phyloP scores from a whole-genome alignment of 2,888 invertebrate genomes.

The Germaria angustata region DNA sequence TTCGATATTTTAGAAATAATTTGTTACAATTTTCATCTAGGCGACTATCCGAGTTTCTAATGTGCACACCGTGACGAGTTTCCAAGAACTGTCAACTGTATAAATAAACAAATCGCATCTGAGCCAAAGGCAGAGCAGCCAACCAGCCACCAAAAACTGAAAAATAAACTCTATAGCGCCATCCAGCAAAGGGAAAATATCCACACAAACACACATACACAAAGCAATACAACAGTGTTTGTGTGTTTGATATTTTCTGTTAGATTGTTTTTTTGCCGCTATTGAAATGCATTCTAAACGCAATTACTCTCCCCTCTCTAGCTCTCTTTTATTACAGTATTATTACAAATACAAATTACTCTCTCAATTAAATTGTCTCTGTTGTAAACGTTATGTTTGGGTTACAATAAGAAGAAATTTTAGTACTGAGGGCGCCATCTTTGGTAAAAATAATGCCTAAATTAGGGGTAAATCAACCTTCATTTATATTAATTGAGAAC shows the following conservation, averaged over 20 bases:
- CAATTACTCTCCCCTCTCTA: constrained; percentile 22
- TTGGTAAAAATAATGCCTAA: neutral
- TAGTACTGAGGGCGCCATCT: constrained; percentile 8
- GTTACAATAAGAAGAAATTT: neutral
- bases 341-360: neutral
- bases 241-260: neutral
- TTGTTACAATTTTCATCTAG: neutral
- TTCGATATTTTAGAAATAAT: constrained; percentile 40
- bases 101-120: constrained; percentile 73
- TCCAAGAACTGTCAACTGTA: constrained; percentile 78
- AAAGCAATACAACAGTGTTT: neutral
- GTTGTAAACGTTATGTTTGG: neutral
- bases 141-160: constrained; percentile 33
- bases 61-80: constrained; percentile 78
- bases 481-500: no score
- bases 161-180: constrained; percentile 54
- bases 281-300: constrained; percentile 42
- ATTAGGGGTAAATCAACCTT: neutral
- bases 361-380: constrained; percentile 27
- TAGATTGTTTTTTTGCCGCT: constrained; percentile 30
- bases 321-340: constrained; percentile 23
- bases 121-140: constrained; percentile 58
- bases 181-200: constrained; percentile 39
- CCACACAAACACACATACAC: constrained; percentile 1
- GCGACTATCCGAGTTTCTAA: constrained; percentile 72